phyloP scores from a whole-genome alignment of 2,797 vertebrate species.

The Pipistrellus pygmaeus region DNA sequence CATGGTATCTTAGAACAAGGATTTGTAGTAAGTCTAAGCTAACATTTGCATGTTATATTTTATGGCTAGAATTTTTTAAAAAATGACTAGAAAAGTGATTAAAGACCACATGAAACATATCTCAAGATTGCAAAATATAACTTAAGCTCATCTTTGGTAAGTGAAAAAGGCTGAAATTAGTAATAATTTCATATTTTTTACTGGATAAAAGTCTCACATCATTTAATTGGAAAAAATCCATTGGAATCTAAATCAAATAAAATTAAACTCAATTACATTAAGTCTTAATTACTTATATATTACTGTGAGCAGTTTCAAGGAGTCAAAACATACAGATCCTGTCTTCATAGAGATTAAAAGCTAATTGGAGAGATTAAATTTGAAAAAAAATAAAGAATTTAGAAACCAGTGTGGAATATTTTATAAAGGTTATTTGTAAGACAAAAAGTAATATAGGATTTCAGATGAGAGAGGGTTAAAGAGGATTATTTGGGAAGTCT shows the following conservation, averaged over 20 bases:
- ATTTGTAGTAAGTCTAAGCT: conserved; percentile 1
- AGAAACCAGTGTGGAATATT: conserved; percentile 37
- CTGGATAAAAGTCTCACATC: not conserved
- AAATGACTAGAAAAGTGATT: conserved; percentile 5
- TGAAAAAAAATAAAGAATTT: conserved; percentile 53
- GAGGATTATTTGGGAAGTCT: not conserved
- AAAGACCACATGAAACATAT: not conserved
- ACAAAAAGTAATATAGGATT: conserved; percentile 14
- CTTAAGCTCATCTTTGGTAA: conserved; percentile 28
- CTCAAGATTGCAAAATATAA: conserved; percentile 45
- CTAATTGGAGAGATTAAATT: conserved; percentile 35
- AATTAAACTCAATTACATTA: conserved; percentile 68
- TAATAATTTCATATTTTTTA: conserved; percentile 52
- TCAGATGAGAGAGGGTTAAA: not conserved
- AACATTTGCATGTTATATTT: not conserved
- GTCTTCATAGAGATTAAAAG: conserved; percentile 49
- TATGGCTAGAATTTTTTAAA: conserved; percentile 18
- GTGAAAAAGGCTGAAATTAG: not conserved
- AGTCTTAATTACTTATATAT: conserved; percentile 59
- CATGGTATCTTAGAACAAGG: not conserved
- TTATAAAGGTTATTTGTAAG: conserved; percentile 39
- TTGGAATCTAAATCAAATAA: conserved; percentile 59
- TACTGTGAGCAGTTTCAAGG: conserved; percentile 48
- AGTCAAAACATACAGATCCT: conserved; percentile 38
- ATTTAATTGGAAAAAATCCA: conserved; percentile 47